Base-by-base conservation (phyloP, 1,140 invertebrate species). In the Ips nitidus region DNA sequence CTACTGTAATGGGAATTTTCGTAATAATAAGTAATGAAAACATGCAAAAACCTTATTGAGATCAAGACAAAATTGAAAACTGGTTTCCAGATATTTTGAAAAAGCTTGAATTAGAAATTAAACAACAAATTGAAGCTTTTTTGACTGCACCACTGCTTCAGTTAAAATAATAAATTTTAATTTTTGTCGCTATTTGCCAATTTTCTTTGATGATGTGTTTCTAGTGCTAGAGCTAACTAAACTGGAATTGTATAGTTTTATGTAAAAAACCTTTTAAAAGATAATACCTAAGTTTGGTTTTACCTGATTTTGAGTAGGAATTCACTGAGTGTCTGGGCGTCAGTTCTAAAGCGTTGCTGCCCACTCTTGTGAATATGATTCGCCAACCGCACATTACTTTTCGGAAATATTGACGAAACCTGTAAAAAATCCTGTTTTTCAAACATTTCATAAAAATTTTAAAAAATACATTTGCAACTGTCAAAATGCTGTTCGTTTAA, bases 371-470 rank as follows among this genome's bases (percentile, higher is more conserved):
- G n/a, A 69, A 66, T 8, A 61, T 70, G 3, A 45, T 41, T 39
- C 53, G 69, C 73, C 72, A 75, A n/a, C 70, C 72, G 68, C 75
- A 79, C 40, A 79, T 71, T 5, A 73, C 78, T 41, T 69, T 74
- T 69, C 69, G 74, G 55, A 76, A 79, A 67, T 79, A 79, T 50
- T 75, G 71, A 7, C 78, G 66, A 69, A 79, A 79, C 59, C 78
- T 79, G 52, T 38, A 75, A 75, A 39, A 56, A 57, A 63, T 8
- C 3, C 37, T 2, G 8, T 52, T 52, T 63, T 63, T 39, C 22
- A 8, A 56, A 22, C 50, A 60, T 36, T 50, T 50, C 7, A 2
- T 50, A 2, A 0, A 2, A 8, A 50, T 50, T 50, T 50, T 1
- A 50, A 50, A 50, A 2, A 8, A 50, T 50, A 3, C 45, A 50